These are phyloP conservation scores for Synanthedon andrenaeformis DNA, from an alignment of 2,888 invertebrate genomes.

Conservation along the genomic window DNA sequence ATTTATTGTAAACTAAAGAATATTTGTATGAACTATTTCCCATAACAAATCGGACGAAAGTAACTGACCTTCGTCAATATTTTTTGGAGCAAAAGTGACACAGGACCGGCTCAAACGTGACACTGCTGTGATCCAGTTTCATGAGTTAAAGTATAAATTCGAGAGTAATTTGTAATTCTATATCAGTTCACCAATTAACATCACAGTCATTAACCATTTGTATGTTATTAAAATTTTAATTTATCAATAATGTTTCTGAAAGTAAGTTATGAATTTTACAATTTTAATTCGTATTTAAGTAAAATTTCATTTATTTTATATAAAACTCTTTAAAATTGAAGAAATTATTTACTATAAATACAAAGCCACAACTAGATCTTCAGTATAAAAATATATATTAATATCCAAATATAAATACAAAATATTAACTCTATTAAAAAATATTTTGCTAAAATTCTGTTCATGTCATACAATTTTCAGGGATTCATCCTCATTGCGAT, in stretches of 20 bases:
- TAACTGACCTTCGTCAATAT: not conserved
- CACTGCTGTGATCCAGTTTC: not conserved
- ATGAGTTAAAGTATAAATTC: not conserved
- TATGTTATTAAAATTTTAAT: not conserved
- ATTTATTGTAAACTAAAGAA: too few relatives aligned
- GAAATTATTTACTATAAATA: too few relatives aligned
- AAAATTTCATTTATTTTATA: too few relatives aligned
- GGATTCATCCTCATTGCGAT: slow-evolving; percentile 16
- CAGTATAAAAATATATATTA: too few relatives aligned
- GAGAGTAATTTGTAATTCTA: not conserved
- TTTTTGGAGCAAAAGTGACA: not conserved
- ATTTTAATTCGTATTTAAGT: too few relatives aligned
- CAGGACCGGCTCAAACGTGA: not conserved
- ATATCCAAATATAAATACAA: too few relatives aligned
- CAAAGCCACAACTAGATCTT: too few relatives aligned
- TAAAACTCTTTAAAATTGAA: too few relatives aligned
- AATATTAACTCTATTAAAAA: too few relatives aligned
- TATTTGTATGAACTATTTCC: too few relatives aligned
- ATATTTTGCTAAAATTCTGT: too few relatives aligned
- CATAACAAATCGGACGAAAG: not conserved
- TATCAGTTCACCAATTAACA: not conserved
- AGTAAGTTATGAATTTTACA: not conserved
- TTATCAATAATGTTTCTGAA: slow-evolving; percentile 1
- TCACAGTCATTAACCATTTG: not conserved
- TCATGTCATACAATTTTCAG: slow-evolving; percentile 9